phyloP scores from a whole-genome alignment of 2,797 vertebrate species.

The Tokudaia tokunoshimensis region DNA sequence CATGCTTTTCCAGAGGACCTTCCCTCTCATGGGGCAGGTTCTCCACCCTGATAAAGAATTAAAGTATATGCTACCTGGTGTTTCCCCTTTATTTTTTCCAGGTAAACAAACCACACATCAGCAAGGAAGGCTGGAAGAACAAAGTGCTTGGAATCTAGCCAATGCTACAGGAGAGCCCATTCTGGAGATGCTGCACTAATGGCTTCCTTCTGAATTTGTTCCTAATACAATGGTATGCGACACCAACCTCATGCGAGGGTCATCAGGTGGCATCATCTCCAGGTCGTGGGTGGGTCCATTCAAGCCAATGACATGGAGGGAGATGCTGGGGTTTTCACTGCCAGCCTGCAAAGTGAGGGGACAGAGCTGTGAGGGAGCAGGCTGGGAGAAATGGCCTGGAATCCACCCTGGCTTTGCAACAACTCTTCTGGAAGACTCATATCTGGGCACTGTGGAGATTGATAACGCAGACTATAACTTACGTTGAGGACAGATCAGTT shows the following conservation, averaged over 20 bases:
- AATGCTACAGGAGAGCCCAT: neutral
- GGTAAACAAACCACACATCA: neutral
- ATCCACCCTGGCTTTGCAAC: rapidly evolving
- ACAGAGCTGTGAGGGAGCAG: neutral
- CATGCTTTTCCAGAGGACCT: neutral
- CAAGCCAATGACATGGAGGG: conserved; percentile 95
- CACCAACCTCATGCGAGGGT: conserved; percentile 95
- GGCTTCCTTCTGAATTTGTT: rapidly evolving
- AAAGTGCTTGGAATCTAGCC: neutral
- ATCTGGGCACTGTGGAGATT: neutral
- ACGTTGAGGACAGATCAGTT: too few relatives aligned
- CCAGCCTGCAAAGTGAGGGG: conserved; percentile 91
- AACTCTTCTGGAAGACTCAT: rapidly evolving
- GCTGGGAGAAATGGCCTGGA: rapidly evolving
- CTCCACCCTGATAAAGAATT: neutral
- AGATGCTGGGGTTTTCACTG: conserved; percentile 95
- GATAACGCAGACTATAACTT: neutral
- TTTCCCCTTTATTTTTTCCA: neutral
- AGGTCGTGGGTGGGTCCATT: conserved; percentile 96
- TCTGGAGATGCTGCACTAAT: too few relatives aligned
- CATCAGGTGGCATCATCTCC: conserved; percentile 96
- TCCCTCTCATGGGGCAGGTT: neutral
- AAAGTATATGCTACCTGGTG: rapidly evolving
- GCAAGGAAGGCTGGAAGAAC: neutral
- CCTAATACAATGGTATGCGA: rapidly evolving